Base-by-base conservation (phyloP, 2,797 vertebrate genomes). In the Centropyge bicolor region DNA sequence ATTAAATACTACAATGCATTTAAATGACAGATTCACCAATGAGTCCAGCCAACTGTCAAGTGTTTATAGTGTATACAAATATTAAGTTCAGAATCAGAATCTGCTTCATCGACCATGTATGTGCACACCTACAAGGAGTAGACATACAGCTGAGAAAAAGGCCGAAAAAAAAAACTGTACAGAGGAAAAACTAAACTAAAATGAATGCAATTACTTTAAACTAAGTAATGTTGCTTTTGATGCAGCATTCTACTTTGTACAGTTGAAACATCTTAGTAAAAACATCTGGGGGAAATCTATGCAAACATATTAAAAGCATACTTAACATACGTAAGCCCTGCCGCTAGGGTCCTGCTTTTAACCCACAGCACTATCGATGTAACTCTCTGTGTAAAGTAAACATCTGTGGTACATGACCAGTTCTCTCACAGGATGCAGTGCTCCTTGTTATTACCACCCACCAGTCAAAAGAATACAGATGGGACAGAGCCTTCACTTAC, bases 371-470 rank as follows among this genome's bases (percentile, higher is more conserved):
- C 4, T 19, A 41, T 24, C 20, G 11, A 12, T 73, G 14, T 27
- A 61, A 31, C n/a, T 51, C 19, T 64, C 14, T 51, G 43, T 61
- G 27, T 76, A 54, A 22, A 51, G 67, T 57, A 55, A 68, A 70
- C 19, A 74, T 17, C 10, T 16, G 61, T 54, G 73, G 36, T 49
- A 19, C 41, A 17, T 35, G 41, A 69, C 20, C 57, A 60, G 14
- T 68, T 68, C 36, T 40, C 56, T 72, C 46, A 56, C 36, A 65
- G 57, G 69, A 81, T 54, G 36, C 43, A 66, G 52, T 13, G 54
- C 71, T 56, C 52, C 70, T 71, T 64, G 65, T 71, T 77, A 77
- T 82, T 79, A 59, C 65, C 75, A 67, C 72, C 66, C 81, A 80
- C 81, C 55, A 31, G 41, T 72, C 3, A 0, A 76, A 69, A 55